Percentiles rank a stretch among this genome's conserved stretches.
phyloP scores from a whole-genome alignment of 2,888 invertebrate species.

The Nebria salina region DNA sequence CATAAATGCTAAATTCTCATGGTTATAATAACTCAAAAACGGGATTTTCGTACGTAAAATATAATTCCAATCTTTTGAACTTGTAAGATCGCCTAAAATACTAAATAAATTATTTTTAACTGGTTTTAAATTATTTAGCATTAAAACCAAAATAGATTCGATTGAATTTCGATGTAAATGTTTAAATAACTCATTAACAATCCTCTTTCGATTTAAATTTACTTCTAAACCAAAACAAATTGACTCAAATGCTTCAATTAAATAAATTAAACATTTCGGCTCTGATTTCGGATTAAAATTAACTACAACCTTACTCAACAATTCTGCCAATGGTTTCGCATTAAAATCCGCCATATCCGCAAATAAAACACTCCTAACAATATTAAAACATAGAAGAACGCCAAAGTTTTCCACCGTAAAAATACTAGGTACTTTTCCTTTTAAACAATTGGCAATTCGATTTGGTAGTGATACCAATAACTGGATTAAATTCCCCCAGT shows the following conservation, averaged over 20 bases:
- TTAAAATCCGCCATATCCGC: constrained; percentile 61
- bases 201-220: constrained; percentile 60
- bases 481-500: constrained; percentile 69
- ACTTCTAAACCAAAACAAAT: constrained; percentile 61
- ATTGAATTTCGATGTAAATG: constrained; percentile 69
- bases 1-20: constrained; percentile 65
- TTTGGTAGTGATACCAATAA: constrained; percentile 74
- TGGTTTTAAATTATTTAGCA: constrained; percentile 67
- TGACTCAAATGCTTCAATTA: constrained; percentile 67
- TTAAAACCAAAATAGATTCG: constrained; percentile 67
- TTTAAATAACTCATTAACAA: constrained; percentile 66
- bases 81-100: constrained; percentile 65
- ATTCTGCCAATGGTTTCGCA: constrained; percentile 64
- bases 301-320: constrained; percentile 71
- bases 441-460: constrained; percentile 74
- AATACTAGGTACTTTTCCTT: constrained; percentile 66
- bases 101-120: constrained; percentile 62
- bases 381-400: constrained; percentile 69
- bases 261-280: constrained; percentile 63
- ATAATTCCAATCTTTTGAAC: constrained; percentile 72
- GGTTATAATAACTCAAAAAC: constrained; percentile 64
- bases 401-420: constrained; percentile 70
- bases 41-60: constrained; percentile 72
- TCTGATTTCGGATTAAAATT: constrained; percentile 66
- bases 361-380: constrained; percentile 71